These are phyloP conservation scores for Halichondria panicea DNA, from an alignment of 37 sponge, comb jelly and placozoan genomes.

Conservation along the genomic window DNA sequence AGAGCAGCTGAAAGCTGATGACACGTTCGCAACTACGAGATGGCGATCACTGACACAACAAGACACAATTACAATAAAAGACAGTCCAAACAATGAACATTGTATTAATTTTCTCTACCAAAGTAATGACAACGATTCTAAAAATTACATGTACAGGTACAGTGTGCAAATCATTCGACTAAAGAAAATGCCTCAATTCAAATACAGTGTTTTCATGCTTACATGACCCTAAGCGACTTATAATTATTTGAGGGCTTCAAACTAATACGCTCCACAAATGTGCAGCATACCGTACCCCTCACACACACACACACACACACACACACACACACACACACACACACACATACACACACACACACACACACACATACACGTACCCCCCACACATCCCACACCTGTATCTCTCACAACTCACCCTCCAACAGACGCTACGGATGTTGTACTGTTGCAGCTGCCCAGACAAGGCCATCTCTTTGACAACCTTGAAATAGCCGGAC, in stretches of 20 bases:
- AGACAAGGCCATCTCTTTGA: conserved; percentile 59
- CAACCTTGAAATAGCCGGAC: conserved; percentile 62
- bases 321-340: conserved; percentile 6
- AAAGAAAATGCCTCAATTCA: conserved; percentile 1
- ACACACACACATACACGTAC: conserved; percentile 17
- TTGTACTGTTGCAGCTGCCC: conserved; percentile 59
- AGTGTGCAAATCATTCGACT: neutral
- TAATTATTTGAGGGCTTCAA: too few species aligned
- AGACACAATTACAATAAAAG: conserved; percentile 6
- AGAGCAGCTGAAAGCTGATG: too few species aligned
- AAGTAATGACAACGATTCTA: too few species aligned
- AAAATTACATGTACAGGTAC: neutral
- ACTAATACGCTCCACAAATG: too few species aligned
- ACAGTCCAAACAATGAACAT: too few species aligned
- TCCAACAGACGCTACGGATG: conserved; percentile 57
- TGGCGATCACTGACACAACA: conserved; percentile 17
- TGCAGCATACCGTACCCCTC: too few species aligned
- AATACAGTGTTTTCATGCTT: conserved; percentile 11
- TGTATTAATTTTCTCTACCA: too few species aligned
- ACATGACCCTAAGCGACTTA: too few species aligned
- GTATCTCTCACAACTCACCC: conserved; percentile 46
- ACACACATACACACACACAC: conserved; percentile 15
- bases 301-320: conserved; percentile 20
- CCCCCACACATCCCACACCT: neutral
- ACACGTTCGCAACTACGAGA: too few species aligned